These are phyloP conservation scores for Uria lomvia DNA, from an alignment of 2,113 vertebrate species.

Conservation along the genomic window DNA sequence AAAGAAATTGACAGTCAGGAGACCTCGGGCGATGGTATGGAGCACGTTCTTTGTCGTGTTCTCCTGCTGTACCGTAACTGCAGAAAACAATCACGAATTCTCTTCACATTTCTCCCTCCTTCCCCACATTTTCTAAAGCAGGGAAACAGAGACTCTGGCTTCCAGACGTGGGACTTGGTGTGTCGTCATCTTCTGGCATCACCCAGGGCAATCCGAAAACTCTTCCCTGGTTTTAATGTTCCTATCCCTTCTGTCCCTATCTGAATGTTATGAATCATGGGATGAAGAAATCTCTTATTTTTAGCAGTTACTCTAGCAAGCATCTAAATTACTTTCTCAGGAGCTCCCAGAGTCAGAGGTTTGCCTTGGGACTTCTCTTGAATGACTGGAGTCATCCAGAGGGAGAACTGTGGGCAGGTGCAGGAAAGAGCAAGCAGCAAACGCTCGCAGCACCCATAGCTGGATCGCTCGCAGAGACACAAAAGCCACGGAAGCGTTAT, in stretches of 20 bases:
- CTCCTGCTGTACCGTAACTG: background rate
- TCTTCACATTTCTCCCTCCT: background rate
- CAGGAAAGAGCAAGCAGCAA: background rate
- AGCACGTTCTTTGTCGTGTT: background rate
- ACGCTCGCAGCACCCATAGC: background rate
- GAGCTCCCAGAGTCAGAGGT: background rate
- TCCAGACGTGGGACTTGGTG: background rate
- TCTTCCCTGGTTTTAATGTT: background rate
- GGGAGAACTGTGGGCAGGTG: background rate
- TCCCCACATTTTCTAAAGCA: background rate
- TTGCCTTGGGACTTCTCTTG: background rate
- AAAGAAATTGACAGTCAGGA: background rate
- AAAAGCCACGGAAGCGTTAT: background rate
- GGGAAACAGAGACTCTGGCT: background rate
- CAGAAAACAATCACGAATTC: background rate
- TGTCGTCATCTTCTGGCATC: background rate
- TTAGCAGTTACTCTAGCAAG: background rate
- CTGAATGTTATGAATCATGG: accelerated
- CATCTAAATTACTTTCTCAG: background rate
- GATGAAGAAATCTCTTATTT: background rate
- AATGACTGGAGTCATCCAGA: background rate
- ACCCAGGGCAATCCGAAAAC: background rate
- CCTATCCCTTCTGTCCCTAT: background rate
- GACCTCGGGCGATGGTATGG: too few species aligned
- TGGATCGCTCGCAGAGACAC: background rate